Base-by-base conservation (phyloP, 2,113 vertebrate species). In the Vicugna pacos region DNA sequence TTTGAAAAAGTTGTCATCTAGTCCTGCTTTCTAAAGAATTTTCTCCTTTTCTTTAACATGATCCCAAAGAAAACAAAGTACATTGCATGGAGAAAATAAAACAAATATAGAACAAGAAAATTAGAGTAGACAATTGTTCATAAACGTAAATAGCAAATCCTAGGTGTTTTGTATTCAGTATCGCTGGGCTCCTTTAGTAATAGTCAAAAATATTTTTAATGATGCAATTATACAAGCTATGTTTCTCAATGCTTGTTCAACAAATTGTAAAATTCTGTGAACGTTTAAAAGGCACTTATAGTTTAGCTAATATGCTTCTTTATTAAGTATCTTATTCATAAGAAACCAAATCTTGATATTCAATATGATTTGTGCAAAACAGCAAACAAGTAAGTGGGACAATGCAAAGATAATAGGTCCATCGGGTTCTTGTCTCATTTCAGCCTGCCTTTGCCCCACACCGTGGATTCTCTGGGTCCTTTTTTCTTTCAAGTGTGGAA, bases 341-440 rank as follows among this genome's bases (percentile, higher is more conserved):
- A 76, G 58, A 89, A 83, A 69, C 89, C 82, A 95, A 89, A 83
- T 93, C 91, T 93, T 97, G 89, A 80, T 89, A 96, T 95, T 94
- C 35, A 92, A 76, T 96, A 75, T 58, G 30, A 35, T 87, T 96
- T 94, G 42, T 89, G 73, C 20, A 96, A 93, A 77, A 87, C 5
- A 65, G 84, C n/a, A 93, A 91, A 97, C 46, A 94, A 91, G 95
- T 96, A 96, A 97, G 70, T 93, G 13, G 17, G 30, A 89, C 58
- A 92, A 79, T 35, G 38, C 38, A 79, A 80, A 95, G 75, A 85
- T 95, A 96, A 89, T 13, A 72, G 58, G 48, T 58, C 76, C 89
- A 56, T 32, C 48, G 12, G 84, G 80, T 32, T 56, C 56, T 22
- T 65, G 48, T 11, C 48, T 93, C 12, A 35, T 91, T 86, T 48